These are phyloP conservation scores for Noturus placidus DNA, from an alignment of 2,113 vertebrate genomes.

Conservation along the genomic window DNA sequence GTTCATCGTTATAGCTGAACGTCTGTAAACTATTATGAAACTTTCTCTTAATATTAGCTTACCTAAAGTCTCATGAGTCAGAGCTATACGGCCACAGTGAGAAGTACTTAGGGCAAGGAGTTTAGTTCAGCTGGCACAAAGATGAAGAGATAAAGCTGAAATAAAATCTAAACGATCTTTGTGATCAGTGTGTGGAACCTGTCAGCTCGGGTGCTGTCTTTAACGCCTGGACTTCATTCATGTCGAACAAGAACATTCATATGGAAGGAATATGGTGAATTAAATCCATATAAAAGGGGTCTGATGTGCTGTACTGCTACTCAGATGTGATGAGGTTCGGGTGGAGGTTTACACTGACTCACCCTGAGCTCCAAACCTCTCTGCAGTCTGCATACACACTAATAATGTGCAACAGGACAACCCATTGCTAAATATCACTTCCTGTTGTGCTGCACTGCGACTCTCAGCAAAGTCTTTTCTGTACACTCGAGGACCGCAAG, in stretches of 20 bases:
- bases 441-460: not conserved
- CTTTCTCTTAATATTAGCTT: not conserved
- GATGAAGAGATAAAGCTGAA: not conserved
- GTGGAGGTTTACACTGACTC: not conserved
- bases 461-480: not conserved
- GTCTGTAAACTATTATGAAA: not conserved
- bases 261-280: not conserved
- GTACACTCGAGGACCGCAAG: not conserved
- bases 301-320: not conserved
- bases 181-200: not conserved
- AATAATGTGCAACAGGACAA: not conserved
- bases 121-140: not conserved
- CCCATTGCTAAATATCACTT: constrained; percentile 5
- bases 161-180: not conserved
- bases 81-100: not conserved
- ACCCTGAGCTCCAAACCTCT: not conserved
- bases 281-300: not conserved
- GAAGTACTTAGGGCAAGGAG: not conserved
- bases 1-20: no score
- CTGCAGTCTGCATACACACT: not conserved
- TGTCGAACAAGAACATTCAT: not conserved
- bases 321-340: not conserved
- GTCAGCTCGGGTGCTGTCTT: not conserved
- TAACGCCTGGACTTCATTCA: not conserved
- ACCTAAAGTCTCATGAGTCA: not conserved